Conservation (phyloP, 2,888 invertebrate species). For the Teleogryllus oceanicus region DNA sequence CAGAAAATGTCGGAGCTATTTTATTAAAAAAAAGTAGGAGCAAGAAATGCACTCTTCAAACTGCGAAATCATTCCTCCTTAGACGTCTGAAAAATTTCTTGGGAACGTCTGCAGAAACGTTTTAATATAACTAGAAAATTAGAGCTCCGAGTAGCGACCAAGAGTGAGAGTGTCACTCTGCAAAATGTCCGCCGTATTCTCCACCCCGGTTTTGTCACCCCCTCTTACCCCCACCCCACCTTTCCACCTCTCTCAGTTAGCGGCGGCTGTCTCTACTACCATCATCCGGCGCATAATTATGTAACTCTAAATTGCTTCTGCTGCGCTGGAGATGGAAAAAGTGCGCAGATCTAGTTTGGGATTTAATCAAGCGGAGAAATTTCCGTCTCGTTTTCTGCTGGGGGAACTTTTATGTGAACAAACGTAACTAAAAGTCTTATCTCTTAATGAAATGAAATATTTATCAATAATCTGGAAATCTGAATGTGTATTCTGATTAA, state of each 20-base stretch:
- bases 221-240: background rate
- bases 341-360: background rate
- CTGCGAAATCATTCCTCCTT: no score
- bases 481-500: no score
- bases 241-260: background rate
- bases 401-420: background rate
- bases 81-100: no score
- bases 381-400: background rate
- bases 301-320: conserved; percentile 9
- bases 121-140: no score
- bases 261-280: background rate
- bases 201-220: background rate
- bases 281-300: background rate
- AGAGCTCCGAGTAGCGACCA: background rate
- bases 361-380: background rate
- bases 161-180: background rate
- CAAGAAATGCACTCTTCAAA: no score
- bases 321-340: background rate
- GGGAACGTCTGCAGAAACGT: no score
- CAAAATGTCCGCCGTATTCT: background rate
- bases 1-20: no score
- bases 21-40: no score
- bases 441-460: conserved; percentile 6
- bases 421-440: background rate
- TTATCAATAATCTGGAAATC: background rate